Evolutionary conservation across 2,113 vertebrate species (phyloP), one percentile per base, ranked within the genome.

Genomic region (Charadrius vociferus): DNA sequence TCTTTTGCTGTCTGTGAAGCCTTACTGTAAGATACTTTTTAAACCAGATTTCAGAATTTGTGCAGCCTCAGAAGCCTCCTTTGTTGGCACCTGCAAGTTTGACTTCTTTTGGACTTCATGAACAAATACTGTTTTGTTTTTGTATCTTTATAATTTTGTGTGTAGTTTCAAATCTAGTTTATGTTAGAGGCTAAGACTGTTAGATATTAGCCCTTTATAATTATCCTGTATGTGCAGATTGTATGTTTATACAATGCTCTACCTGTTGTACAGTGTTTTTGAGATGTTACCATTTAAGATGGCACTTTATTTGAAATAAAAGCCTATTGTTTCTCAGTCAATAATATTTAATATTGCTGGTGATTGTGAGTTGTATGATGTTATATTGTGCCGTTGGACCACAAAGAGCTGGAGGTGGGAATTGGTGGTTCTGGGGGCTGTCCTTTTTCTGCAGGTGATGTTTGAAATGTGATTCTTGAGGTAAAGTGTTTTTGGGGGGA

Each of bases 401-500:
- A 70, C 78, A 67, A 97, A 97, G 85, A 97, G 93, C 97, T 97
- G 96, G 96, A 97, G 92, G 91, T 96, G 97, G 97, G 96, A 88
- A 83, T 62, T 49, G 81, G 81, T 98, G 97, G 94, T 96, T 97
- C 95, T 98, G 97, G 96, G 97, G 96, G 88, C 95, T 96, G 86
- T 94, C 93, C 20, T 97, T 91, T 98, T 97, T 97, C 95, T 96
- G 95, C 98, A 98, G 98, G 98, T 98, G 96, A 89, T 98, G 91
- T 95, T 98, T 98, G 98, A 98, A 97, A 98, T 98, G 53, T 97
- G 97, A 98, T 98, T 98, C 95, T 96, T 93, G 98, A 98, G 98
- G 98, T 98, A 98, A 98, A 97, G 91, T 68, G 97, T 97, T 98
- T 97, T 95, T n/a, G 86, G 86, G 97, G 97, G 96, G 93, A 81